phyloP scores from a whole-genome alignment of 2,797 vertebrate genomes.

The Neosalanx taihuensis region DNA sequence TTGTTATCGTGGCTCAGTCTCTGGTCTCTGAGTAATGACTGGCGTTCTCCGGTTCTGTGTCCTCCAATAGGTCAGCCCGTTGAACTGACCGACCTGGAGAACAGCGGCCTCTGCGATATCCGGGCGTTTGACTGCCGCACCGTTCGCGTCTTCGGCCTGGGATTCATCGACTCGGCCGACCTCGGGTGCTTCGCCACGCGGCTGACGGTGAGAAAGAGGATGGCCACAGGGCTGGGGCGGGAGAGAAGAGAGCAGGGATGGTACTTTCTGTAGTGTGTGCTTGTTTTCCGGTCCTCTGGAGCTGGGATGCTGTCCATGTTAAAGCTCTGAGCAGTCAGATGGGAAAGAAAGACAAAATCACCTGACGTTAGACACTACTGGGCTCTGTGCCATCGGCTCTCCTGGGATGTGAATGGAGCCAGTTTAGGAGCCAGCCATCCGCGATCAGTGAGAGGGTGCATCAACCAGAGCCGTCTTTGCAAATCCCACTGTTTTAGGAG shows the following conservation, averaged over 20 bases:
- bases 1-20: not conserved
- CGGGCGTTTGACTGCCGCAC: slow-evolving; percentile 57
- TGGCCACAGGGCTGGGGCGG: not conserved
- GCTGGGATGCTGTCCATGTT: no score
- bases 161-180: slow-evolving; percentile 63
- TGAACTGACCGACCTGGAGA: slow-evolving; percentile 71
- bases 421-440: not conserved
- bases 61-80: slow-evolving; percentile 62
- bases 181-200: slow-evolving; percentile 72
- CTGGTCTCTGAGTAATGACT: not conserved
- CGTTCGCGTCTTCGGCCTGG: slow-evolving; percentile 59
- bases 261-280: no score
- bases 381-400: not conserved
- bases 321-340: no score
- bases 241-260: no score
- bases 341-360: no score
- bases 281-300: no score
- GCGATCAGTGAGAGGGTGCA: not conserved
- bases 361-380: not conserved
- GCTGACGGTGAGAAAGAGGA: slow-evolving; percentile 62
- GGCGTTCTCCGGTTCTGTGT: not conserved
- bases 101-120: slow-evolving; percentile 68
- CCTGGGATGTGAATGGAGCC: not conserved
- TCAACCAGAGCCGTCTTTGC: not conserved
- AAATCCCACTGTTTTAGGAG: not conserved